Base-by-base conservation (phyloP, 1,140 invertebrate species). In the Theocolax elegans region DNA sequence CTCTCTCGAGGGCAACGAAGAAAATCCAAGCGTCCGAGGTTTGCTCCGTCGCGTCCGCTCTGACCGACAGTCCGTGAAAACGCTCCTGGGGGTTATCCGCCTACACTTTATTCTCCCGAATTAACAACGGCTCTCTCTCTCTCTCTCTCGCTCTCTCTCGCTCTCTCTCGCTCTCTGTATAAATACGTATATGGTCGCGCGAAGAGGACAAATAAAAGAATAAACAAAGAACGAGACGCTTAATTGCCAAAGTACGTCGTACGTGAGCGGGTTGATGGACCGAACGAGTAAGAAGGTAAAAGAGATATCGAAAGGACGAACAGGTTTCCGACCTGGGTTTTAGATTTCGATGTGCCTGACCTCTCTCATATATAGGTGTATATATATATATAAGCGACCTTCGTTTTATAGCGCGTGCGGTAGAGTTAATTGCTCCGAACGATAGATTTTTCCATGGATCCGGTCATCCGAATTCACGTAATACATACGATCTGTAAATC, bases 11-110 rank as follows among this genome's bases (percentile, higher is more conserved):
- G n/a, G n/a, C 17, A n/a, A 17, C 12, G 3, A 51, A 51, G 46
- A 51, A 64, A 51, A 64, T 64, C 31, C 46, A 17, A n/a, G 31
- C 12, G 49, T 53, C 49, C 13, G 44, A 44, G 42, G 12, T 17
- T n/a, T 10, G 1, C 0, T 42, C 21, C 46, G 64, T 67, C 64
- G 38, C 51, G 40, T 56, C 40, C 38, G 51, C 27, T 67, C 40
- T 67, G 53, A 44, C 64, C 64, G 64, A 67, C 64, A 67, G 64
- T 56, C 64, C 64, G 64, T 67, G 64, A 56, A 67, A 67, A 46
- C 17, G 35, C 29, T 38, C 31, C n/a, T 6, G 19, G 29, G 27
- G 42, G 40, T 49, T 67, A 67, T 67, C 65, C 49, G 42, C 53
- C 46, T 56, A 38, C 64, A 54, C 64, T 59, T 48, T 59, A 49